Evolutionary conservation across 23 tunicate genomes (phyloP), one percentile per base, ranked within the genome.

Genomic region (Halocynthia roretzi): DNA sequence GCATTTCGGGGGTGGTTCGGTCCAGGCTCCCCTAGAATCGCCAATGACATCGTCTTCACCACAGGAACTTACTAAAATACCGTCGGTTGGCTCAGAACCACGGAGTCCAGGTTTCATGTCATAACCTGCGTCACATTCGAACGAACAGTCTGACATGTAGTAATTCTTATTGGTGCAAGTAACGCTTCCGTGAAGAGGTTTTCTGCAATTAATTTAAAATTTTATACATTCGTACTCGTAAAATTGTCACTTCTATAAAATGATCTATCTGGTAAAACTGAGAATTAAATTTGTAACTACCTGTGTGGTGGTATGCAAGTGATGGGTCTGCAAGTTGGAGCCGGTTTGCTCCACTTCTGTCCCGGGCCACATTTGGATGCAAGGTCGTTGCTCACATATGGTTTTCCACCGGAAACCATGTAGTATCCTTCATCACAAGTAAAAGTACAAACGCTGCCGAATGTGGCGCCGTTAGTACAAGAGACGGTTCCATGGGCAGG

Each of bases 121-220:
- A 81, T 77, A 91, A 50, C 97, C 90, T n/a, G 21, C 71, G 58
- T 85, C 55, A 60, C 97, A 91, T 21, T 62, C 22, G 83, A 85
- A 91, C 18, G 66, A 44, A 56, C 97, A 91, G 22, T 56, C 76
- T 51, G 97, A 91, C 11, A 61, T 68, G 12, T 53, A 64, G 12
- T 31, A 50, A 77, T 85, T 91, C 53, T 64, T 23, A 49, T 91
- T 77, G 71, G 80, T 77, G 67, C 97, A 91, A 6, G 71, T 21
- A 14, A 67, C 68, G 10, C 51, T 50, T 48, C 97, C 97, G 75
- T 91, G 71, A 5, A 68, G 55, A 15, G 77, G 87, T 21, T 44
- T 54, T 54, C 78, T 31, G 50, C 0, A 20, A 70, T 19, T 44
- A 49, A 70, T 60, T 60, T 20, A 2, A 68, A 68, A 68, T 19